Conservation (phyloP, 2,113 vertebrate genomes). For the Nestor notabilis region DNA sequence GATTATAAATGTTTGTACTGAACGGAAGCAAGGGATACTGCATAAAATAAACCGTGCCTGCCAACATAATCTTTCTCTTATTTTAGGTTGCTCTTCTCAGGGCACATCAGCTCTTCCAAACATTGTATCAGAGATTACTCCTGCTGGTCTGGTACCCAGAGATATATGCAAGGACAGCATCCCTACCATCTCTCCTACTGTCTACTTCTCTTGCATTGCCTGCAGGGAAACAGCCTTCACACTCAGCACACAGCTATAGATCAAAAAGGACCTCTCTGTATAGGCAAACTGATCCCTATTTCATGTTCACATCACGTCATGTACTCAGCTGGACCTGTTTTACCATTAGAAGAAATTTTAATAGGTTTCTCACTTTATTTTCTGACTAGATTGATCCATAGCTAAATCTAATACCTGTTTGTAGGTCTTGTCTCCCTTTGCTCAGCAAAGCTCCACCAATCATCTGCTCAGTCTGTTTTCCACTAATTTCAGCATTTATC, state of each 20-base stretch:
- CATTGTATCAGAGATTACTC: neutral
- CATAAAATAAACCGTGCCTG: neutral
- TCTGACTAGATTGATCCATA: neutral
- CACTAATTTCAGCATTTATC: neutral
- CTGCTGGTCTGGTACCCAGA: neutral
- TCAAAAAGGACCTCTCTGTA: neutral
- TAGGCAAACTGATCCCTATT: neutral
- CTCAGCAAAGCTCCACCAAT: neutral
- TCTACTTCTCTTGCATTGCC: neutral
- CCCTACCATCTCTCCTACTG: fast-evolving
- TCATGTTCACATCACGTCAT: neutral
- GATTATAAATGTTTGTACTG: neutral
- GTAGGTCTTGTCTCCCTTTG: neutral
- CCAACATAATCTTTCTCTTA: neutral
- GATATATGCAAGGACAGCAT: neutral
- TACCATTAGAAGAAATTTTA: neutral
- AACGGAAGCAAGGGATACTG: neutral
- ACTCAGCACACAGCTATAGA: neutral
- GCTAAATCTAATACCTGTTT: neutral
- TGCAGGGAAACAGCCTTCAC: neutral
- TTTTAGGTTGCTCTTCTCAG: neutral
- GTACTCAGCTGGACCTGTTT: neutral
- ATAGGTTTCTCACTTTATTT: neutral
- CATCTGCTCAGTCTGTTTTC: neutral
- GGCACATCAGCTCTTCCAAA: neutral